These are phyloP conservation scores for Gymnocephalus cernua DNA, from an alignment of 2,113 vertebrate species.

Conservation along the genomic window DNA sequence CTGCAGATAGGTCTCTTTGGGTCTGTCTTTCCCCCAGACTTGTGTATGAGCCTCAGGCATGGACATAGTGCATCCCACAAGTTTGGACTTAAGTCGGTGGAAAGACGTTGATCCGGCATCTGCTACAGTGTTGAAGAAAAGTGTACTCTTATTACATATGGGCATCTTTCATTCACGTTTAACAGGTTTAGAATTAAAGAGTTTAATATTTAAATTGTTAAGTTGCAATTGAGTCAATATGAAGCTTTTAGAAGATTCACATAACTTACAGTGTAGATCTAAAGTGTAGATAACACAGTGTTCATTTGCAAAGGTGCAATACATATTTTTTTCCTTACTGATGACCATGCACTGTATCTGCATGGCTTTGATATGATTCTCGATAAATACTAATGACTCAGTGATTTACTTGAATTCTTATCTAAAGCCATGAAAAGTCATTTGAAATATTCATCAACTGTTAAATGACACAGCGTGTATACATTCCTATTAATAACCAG, in stretches of 20 bases:
- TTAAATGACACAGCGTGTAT: neutral
- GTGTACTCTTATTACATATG: neutral
- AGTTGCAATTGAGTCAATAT: neutral
- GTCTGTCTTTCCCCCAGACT: constrained; percentile 11
- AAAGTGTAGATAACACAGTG: neutral
- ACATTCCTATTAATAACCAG: constrained; percentile 5
- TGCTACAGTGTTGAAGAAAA: neutral
- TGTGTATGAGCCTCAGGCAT: constrained; percentile 33
- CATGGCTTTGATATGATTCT: neutral
- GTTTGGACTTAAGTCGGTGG: constrained; percentile 12
- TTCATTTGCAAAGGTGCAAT: neutral
- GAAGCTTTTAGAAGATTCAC: constrained; percentile 1
- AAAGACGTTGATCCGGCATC: constrained; percentile 4
- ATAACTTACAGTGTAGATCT: neutral
- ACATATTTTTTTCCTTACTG: neutral
- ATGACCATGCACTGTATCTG: constrained; percentile 8
- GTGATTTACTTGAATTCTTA: constrained; percentile 10
- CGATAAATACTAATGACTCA: constrained; percentile 15
- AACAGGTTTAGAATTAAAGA: neutral
- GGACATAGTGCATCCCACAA: constrained; percentile 1
- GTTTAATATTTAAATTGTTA: neutral
- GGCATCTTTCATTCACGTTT: neutral
- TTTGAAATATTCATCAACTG: neutral
- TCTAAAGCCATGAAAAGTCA: neutral
- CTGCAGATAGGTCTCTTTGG: constrained; percentile 23